Evolutionary conservation across 1,140 invertebrate genomes (phyloP).

Genomic region (Littorina saxatilis): DNA sequence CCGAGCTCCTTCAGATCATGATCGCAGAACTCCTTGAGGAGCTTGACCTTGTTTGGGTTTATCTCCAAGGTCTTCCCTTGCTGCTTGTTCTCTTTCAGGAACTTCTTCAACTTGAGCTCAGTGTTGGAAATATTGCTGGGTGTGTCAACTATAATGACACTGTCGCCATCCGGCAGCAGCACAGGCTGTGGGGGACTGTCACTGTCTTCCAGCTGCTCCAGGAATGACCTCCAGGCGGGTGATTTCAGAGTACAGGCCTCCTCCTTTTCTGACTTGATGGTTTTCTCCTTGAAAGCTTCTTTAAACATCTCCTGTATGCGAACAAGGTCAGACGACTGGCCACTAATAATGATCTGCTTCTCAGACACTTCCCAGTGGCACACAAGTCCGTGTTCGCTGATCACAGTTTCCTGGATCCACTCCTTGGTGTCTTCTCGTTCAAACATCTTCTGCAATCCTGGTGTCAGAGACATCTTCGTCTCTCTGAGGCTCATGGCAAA

Average conservation of each 20-base stretch:
- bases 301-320: background rate
- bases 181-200: background rate
- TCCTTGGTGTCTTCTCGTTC: background rate
- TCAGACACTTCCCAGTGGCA: conserved; percentile 14
- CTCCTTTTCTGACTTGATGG: background rate
- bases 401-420: background rate
- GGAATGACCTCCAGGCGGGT: background rate
- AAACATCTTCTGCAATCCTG: background rate
- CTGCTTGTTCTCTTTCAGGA: background rate
- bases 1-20: background rate
- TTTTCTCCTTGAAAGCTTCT: background rate
- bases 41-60: background rate
- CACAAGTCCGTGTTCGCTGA: background rate
- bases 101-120: background rate
- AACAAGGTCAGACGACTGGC: background rate
- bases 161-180: background rate
- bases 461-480: background rate
- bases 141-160: background rate
- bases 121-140: background rate
- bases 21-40: background rate
- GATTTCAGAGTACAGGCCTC: background rate
- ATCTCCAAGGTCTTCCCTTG: background rate
- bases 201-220: background rate
- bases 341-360: background rate
- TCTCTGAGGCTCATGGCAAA: background rate